Evolutionary conservation across 1,140 invertebrate species (phyloP), one percentile per base, ranked within the genome.

Genomic region (Octopus bimaculoides): DNA sequence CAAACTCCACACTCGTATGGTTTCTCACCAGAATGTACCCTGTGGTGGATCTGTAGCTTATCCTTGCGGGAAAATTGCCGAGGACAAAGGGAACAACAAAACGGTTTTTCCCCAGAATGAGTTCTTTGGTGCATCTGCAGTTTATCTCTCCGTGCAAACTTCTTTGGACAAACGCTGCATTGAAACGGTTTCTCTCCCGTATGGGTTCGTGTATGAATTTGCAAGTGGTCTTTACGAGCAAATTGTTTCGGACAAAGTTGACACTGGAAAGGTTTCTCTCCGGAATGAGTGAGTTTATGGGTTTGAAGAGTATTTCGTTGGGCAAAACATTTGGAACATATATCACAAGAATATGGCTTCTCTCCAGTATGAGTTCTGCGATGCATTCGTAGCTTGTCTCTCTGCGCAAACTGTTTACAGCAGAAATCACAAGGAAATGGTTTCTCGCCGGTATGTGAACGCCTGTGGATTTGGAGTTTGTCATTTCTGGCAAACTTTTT

Each of bases 291-390:
- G 5, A 79, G 26, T 54, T 78, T 77, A 77, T 86, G 85, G 14
- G 54, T 80, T 74, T 77, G 80, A 4, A 83, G 77, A 55, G 82
- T 79, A n/a, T 61, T 71, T 52, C 79, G 78, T 20, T 80, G 83
- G 41, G 96, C 95, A 88, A 96, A 97, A 1, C 95, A 95, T 88
- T 97, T 97, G 78, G 94, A 95, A 89, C 96, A 97, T 73, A 94
- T 94, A 91, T 96, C 95, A 88, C 96, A 97, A 54, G 93, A 93
- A 85, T 95, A 97, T 17, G 95, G 96, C 88, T 96, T 95, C 89
- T 96, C 95, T 0, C 96, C 95, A 4, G 95, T 95, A 83, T 92
- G 95, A 17, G 82, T 79, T 26, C 83, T 78, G 71, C 82, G 82
- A 78, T 89, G 88, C 56, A 79, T 79, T 12, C 82, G 84, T 17